A percentile compares a stretch with the other conserved stretches of the same genome.
Evolutionary conservation across 2,797 vertebrate genomes (phyloP).

Genomic region (Muscicapa striata): DNA sequence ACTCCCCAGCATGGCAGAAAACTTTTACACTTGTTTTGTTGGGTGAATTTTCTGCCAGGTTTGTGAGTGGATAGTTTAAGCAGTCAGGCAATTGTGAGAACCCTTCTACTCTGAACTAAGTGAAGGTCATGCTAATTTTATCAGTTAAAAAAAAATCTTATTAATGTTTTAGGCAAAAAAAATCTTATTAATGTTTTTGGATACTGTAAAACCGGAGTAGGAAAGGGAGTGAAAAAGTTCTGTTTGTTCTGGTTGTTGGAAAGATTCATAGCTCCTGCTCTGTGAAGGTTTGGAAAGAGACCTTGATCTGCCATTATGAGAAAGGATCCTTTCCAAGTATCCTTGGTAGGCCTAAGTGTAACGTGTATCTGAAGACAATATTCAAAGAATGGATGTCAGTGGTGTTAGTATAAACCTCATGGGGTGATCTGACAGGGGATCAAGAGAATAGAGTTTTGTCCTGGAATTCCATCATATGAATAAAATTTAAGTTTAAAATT

Average conservation of each 20-base stretch:
- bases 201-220: neutral
- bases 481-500: neutral
- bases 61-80: neutral
- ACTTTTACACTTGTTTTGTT: neutral
- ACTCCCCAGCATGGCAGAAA: neutral
- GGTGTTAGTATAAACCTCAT: neutral
- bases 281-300: neutral
- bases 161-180: no score
- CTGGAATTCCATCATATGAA: neutral
- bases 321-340: neutral
- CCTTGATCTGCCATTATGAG: neutral
- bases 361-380: neutral
- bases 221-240: neutral
- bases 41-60: neutral
- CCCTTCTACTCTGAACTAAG: neutral
- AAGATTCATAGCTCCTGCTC: neutral
- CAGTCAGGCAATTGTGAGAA: neutral
- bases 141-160: neutral
- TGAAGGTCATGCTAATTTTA: neutral
- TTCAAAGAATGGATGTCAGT: neutral
- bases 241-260: neutral
- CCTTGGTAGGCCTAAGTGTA: neutral
- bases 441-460: neutral
- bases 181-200: neutral
- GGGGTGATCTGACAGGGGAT: neutral